phyloP scores from a whole-genome alignment of 2,113 vertebrate species.

The Pelvicachromis taeniatus region DNA sequence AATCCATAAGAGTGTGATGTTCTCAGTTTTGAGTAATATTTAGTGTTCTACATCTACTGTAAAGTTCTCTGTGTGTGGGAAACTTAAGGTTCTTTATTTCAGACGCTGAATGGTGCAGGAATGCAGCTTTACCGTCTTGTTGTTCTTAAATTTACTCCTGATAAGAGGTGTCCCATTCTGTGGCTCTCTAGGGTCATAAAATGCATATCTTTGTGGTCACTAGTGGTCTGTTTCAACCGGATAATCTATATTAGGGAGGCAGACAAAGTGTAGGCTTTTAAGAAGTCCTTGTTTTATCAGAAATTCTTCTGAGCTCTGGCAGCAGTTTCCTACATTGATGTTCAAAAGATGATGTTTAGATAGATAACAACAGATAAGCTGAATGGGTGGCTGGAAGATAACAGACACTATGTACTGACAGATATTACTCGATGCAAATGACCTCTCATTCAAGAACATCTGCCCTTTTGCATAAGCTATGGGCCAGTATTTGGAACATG shows the following conservation, averaged over 20 bases:
- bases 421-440: conserved; percentile 39
- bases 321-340: not conserved
- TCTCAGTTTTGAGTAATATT: not conserved
- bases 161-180: not conserved
- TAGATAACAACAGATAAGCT: not conserved
- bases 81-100: not conserved
- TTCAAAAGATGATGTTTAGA: not conserved
- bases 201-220: not conserved
- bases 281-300: not conserved
- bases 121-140: not conserved
- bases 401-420: not conserved
- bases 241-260: not conserved
- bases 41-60: not conserved
- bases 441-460: conserved; percentile 48
- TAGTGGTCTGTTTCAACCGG: not conserved
- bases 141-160: not conserved
- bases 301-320: not conserved
- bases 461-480: conserved; percentile 52
- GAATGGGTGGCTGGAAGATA: not conserved
- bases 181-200: not conserved
- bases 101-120: not conserved
- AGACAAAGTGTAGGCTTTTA: not conserved
- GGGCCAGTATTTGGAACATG: conserved; percentile 47
- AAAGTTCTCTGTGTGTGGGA: not conserved
- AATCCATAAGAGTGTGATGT: not conserved